Evolutionary conservation across 2,888 invertebrate genomes (phyloP).

Genomic region (Brachycybe producta): DNA sequence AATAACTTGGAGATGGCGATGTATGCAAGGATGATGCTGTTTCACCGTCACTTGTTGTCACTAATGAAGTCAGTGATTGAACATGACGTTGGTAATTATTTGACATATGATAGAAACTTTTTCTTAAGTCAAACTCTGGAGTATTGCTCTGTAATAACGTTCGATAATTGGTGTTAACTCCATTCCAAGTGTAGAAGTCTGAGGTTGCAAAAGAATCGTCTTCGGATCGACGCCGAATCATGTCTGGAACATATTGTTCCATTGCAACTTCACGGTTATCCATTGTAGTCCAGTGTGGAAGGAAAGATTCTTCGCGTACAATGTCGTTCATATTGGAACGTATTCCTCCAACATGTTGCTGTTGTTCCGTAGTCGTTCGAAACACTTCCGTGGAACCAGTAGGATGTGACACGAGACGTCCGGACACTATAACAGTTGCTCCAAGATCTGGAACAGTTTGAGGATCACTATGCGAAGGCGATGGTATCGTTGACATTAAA

Average conservation of each 20-base stretch:
- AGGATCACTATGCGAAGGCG: constrained; percentile 3
- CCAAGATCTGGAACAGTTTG: constrained; percentile 8
- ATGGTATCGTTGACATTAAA: neutral
- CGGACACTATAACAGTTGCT: neutral
- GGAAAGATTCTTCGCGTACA: neutral
- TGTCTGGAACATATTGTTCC: constrained; percentile 6
- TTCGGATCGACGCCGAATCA: constrained; percentile 1
- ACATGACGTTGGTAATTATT: no score
- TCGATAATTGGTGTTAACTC: no score
- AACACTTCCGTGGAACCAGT: neutral
- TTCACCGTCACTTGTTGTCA: no score
- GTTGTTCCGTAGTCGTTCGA: no score
- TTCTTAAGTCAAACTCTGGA: neutral
- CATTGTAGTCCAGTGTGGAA: no score
- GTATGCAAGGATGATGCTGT: neutral
- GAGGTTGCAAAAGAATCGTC: no score
- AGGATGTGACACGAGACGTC: neutral
- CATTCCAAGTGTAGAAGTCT: constrained; percentile 4
- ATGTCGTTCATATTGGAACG: no score
- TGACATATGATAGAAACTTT: neutral
- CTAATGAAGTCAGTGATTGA: no score
- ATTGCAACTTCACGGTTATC: neutral
- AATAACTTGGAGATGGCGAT: constrained; percentile 48
- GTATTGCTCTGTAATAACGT: neutral
- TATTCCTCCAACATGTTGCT: no score